Percentiles rank a stretch among this genome's conserved stretches.
Evolutionary conservation across 2,797 vertebrate genomes (phyloP).

Genomic region (Emys orbicularis): DNA sequence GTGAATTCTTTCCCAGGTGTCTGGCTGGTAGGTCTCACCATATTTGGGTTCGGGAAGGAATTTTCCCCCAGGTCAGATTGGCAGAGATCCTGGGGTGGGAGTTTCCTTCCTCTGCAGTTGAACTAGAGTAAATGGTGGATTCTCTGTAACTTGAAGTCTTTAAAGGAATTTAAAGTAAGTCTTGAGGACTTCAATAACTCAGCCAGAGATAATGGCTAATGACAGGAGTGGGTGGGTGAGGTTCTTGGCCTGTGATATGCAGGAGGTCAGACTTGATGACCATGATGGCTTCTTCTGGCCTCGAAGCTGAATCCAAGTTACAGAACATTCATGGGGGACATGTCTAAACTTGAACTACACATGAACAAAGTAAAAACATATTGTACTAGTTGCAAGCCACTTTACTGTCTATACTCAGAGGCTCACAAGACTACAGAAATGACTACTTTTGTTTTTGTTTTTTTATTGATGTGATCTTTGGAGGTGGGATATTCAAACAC

Average conservation of each 20-base stretch:
- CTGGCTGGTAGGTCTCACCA: neutral
- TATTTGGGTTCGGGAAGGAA: neutral
- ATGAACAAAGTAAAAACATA: neutral
- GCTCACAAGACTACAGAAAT: neutral
- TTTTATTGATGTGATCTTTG: neutral
- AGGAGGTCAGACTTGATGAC: no score
- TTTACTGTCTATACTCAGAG: neutral
- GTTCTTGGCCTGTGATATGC: no score
- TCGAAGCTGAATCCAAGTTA: neutral
- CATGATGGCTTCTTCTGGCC: neutral
- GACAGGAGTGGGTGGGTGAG: neutral
- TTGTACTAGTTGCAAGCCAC: neutral
- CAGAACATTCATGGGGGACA: neutral
- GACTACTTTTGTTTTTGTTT: neutral
- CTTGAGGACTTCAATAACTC: neutral
- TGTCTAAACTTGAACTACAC: neutral
- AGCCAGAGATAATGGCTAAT: neutral
- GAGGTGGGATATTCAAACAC: rapidly evolving
- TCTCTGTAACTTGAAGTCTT: neutral
- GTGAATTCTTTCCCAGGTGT: neutral
- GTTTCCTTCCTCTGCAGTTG: neutral
- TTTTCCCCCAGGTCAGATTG: neutral
- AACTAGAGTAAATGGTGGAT: neutral
- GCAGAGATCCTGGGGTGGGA: neutral
- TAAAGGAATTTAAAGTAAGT: neutral